These are phyloP conservation scores for Agrotis ipsilon DNA, from an alignment of 2,888 invertebrate species.

Conservation along the genomic window DNA sequence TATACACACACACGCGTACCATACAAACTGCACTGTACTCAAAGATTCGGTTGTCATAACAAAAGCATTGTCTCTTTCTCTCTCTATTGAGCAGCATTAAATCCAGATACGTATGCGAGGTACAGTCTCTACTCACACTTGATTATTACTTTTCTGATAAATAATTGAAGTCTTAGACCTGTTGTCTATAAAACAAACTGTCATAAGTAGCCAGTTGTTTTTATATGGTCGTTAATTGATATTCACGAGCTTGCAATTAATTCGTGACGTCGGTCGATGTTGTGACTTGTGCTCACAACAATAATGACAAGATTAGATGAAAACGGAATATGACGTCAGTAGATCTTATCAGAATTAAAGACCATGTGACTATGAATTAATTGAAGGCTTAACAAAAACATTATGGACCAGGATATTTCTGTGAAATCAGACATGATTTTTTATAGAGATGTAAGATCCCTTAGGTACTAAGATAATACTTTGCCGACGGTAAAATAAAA, in stretches of 20 bases:
- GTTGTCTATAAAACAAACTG: constrained; percentile 34
- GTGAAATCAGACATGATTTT: constrained; percentile 27
- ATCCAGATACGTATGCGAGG: constrained; percentile 20
- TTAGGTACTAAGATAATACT: not conserved
- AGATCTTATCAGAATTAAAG: constrained; percentile 48
- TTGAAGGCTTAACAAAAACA: constrained; percentile 37
- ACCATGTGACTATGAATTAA: constrained; percentile 46
- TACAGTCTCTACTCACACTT: constrained; percentile 38
- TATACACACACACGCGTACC: constrained; percentile 53
- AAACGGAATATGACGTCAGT: constrained; percentile 62
- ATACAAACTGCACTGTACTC: constrained; percentile 67
- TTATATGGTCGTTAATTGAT: constrained; percentile 47
- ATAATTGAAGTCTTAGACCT: constrained; percentile 21
- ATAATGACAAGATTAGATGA: constrained; percentile 57
- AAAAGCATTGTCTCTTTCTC: constrained; percentile 56
- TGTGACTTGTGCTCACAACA: constrained; percentile 52
- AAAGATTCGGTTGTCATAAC: constrained; percentile 69
- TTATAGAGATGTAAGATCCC: constrained; percentile 2
- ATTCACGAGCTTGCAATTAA: constrained; percentile 60
- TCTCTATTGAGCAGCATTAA: constrained; percentile 10
- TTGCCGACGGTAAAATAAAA: constrained; percentile 3
- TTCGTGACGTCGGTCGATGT: constrained; percentile 59
- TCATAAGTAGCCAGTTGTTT: constrained; percentile 46
- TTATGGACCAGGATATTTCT: constrained; percentile 3
- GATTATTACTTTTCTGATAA: constrained; percentile 39